Evolutionary conservation across 2,113 vertebrate species (phyloP).

Genomic region (Gila orcuttii): DNA sequence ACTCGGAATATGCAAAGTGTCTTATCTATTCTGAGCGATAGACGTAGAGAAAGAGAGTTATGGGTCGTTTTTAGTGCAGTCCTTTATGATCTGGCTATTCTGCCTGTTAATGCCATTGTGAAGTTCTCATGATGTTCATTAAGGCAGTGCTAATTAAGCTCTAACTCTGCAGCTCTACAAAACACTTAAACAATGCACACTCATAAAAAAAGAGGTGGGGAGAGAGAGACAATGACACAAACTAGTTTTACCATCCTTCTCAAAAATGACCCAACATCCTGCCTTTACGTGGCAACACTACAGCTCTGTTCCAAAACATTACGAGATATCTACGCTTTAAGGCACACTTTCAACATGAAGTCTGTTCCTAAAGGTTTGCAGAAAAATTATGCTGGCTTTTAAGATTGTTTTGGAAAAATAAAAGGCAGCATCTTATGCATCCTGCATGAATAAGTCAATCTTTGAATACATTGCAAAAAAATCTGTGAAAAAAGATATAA

Average conservation of each 20-base stretch:
- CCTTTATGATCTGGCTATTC: slow-evolving; percentile 15
- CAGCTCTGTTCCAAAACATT: background rate
- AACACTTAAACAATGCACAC: slow-evolving; percentile 5
- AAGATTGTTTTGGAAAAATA: background rate
- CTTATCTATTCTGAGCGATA: slow-evolving; percentile 2
- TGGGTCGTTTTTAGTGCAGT: background rate
- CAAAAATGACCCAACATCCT: slow-evolving; percentile 24
- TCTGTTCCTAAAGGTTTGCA: background rate
- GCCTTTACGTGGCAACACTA: background rate
- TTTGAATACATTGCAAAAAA: background rate
- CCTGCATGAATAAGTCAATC: background rate
- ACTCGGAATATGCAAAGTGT: background rate
- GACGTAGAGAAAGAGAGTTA: background rate
- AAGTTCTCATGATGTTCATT: slow-evolving; percentile 41
- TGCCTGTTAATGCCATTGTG: slow-evolving; percentile 13
- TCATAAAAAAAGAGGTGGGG: background rate
- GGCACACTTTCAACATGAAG: background rate
- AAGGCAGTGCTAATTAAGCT: slow-evolving; percentile 41
- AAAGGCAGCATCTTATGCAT: background rate
- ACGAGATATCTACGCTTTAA: slow-evolving; percentile 8
- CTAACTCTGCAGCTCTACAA: background rate
- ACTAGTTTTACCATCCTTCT: background rate
- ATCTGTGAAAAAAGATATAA: too few relatives aligned
- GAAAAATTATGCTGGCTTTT: background rate
- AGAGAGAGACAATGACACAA: background rate